These are phyloP conservation scores for Corythoichthys haematopterus DNA, from an alignment of 2,113 vertebrate species.

Conservation along the genomic window DNA sequence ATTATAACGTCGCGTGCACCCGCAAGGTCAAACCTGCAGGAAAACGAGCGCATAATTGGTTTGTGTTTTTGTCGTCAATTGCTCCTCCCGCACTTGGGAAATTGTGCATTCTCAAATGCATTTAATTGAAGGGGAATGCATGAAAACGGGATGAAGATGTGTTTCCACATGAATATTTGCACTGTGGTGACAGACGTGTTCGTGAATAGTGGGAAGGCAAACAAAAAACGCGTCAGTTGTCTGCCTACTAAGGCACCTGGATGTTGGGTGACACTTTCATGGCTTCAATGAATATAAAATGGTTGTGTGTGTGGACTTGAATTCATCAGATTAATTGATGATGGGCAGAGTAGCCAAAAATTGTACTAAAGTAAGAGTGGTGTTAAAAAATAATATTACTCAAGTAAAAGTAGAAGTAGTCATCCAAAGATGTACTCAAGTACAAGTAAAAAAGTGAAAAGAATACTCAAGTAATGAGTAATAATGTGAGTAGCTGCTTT, in stretches of 20 bases:
- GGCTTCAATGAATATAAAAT: neutral
- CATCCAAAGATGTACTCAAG: no score
- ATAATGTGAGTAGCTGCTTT: no score
- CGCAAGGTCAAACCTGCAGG: constrained; percentile 66
- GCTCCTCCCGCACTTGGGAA: constrained; percentile 24
- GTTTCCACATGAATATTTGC: constrained; percentile 50
- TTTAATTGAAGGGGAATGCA: neutral
- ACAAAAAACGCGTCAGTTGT: constrained; percentile 38
- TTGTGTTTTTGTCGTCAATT: constrained; percentile 13
- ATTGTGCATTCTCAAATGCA: neutral
- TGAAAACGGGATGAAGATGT: constrained; percentile 23
- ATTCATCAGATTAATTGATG: no score
- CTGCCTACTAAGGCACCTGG: constrained; percentile 23
- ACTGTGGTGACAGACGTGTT: constrained; percentile 45
- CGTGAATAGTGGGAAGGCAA: constrained; percentile 32
- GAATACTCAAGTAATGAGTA: no score
- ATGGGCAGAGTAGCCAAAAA: no score
- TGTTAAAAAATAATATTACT: no score
- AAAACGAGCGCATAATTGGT: constrained; percentile 17
- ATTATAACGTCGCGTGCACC: constrained; percentile 26
- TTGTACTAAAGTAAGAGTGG: no score
- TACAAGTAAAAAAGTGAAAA: no score
- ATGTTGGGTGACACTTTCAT: neutral
- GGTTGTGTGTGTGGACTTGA: no score
- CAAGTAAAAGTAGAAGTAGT: no score